phyloP scores from a whole-genome alignment of 2,113 vertebrate genomes.

The Otus sunia region DNA sequence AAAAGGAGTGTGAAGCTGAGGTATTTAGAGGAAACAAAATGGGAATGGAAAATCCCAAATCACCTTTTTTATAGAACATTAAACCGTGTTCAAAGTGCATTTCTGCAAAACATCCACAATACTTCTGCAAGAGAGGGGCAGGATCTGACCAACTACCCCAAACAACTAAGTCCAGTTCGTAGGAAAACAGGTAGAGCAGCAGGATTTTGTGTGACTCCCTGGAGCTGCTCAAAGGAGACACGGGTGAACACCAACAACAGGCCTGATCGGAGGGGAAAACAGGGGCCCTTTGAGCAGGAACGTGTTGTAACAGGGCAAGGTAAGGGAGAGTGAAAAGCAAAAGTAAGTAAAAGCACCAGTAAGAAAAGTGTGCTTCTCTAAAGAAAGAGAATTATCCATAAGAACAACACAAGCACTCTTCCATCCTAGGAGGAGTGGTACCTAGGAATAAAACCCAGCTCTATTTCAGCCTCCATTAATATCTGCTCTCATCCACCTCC shows the following conservation, averaged over 20 bases:
- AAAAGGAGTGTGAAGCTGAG: background rate
- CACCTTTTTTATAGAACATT: background rate
- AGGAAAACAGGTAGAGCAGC: background rate
- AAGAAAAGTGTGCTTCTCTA: background rate
- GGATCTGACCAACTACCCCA: background rate
- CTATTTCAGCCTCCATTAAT: background rate
- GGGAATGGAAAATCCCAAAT: background rate
- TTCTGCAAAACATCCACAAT: background rate
- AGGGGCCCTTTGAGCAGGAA: background rate
- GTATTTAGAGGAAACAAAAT: background rate
- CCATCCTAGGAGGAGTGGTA: background rate
- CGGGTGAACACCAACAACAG: background rate
- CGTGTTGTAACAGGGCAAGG: fast-evolving
- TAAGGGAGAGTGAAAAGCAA: background rate
- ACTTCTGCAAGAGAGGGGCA: background rate
- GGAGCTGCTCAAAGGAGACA: background rate
- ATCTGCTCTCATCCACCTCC: background rate
- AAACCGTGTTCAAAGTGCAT: background rate
- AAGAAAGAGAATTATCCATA: background rate
- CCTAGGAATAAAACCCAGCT: background rate
- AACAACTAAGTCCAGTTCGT: fast-evolving
- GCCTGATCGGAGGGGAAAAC: fast-evolving
- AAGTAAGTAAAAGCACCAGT: background rate
- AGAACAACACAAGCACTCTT: fast-evolving
- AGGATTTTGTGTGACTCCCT: background rate